These are phyloP conservation scores for Turnix velox DNA, from an alignment of 2,113 vertebrate genomes.

Conservation along the genomic window DNA sequence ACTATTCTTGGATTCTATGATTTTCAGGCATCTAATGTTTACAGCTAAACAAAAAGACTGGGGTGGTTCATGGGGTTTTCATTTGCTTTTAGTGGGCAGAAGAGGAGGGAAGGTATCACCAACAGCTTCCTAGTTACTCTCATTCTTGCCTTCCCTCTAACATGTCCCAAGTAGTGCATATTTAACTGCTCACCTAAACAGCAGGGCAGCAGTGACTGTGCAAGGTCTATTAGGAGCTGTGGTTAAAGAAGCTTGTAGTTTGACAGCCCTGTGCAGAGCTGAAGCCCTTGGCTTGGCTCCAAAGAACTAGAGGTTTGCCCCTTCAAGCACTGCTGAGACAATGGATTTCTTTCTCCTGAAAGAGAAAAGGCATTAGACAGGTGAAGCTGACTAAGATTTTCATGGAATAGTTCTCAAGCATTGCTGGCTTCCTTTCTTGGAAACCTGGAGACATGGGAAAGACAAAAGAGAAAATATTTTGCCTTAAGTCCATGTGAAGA, in stretches of 20 bases:
- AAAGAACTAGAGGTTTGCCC: neutral
- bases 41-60: neutral
- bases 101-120: neutral
- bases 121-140: neutral
- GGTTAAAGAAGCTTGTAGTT: neutral
- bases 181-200: neutral
- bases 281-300: neutral
- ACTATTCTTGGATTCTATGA: too few species aligned
- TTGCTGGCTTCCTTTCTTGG: neutral
- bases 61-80: neutral
- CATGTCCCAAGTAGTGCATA: accelerated
- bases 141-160: neutral
- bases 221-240: neutral
- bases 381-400: slow-evolving; percentile 4
- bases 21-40: neutral
- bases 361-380: neutral
- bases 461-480: neutral
- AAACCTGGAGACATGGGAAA: neutral
- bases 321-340: neutral
- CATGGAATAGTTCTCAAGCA: neutral
- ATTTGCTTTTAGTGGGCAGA: neutral
- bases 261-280: neutral
- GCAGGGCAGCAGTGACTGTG: neutral
- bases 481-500: neutral
- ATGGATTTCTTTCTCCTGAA: neutral